Conservation (phyloP, 30 jellyfish, hydroid and myxozoan species). For the Aurelia aurita region DNA sequence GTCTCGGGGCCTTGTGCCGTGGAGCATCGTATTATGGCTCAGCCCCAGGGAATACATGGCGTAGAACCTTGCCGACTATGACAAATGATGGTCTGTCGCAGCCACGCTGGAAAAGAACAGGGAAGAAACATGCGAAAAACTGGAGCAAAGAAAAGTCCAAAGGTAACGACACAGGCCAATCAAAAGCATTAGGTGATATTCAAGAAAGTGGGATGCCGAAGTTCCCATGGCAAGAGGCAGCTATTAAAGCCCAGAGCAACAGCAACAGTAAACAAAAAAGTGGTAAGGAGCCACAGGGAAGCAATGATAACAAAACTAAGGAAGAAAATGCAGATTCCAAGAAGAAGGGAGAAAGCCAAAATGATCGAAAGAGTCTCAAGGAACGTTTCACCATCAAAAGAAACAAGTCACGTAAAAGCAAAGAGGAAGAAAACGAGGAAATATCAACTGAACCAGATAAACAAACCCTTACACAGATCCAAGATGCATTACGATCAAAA, state of each 20-base stretch:
- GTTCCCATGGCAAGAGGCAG: not conserved
- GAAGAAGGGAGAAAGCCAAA: not conserved
- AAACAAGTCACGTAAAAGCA: not conserved
- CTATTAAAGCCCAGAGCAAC: not conserved
- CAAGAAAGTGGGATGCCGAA: not conserved
- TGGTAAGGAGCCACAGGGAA: not conserved
- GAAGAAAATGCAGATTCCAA: not conserved
- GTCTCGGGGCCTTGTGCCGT: slow-evolving; percentile 50
- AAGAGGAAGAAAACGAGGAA: slow-evolving; percentile 7
- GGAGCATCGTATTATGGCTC: slow-evolving; percentile 39
- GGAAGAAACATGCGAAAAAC: not conserved
- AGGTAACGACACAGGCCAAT: not conserved
- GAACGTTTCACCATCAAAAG: slow-evolving; percentile 22
- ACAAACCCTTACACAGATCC: slow-evolving; percentile 65
- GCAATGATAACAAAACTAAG: not conserved
- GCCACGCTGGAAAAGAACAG: not conserved
- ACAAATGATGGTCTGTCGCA: not conserved
- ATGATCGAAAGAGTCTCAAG: not conserved
- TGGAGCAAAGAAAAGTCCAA: not conserved
- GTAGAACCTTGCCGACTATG: not conserved
- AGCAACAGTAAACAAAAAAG: not conserved
- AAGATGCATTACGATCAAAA: slow-evolving; percentile 58
- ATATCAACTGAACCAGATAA: slow-evolving; percentile 12
- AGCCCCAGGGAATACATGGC: not conserved
- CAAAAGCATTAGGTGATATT: not conserved